A percentile compares a stretch with the other conserved stretches of the same genome.
Conservation (phyloP, 2,113 vertebrate species). For the Microcebus lehilahytsara region DNA sequence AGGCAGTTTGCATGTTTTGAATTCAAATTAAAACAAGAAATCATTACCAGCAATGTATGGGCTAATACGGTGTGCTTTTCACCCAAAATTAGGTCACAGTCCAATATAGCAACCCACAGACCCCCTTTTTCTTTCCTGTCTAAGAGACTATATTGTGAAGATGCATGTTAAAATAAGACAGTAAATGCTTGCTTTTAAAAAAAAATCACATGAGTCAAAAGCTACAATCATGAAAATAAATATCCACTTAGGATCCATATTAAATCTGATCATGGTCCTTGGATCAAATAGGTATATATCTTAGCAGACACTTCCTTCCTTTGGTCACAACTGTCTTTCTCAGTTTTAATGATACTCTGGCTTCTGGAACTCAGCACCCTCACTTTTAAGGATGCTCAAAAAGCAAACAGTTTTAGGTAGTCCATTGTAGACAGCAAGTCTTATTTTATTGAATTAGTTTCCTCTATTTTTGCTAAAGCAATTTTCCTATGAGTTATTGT, state of each 20-base stretch:
- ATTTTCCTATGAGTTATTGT: neutral
- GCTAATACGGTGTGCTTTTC: neutral
- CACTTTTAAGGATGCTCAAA: neutral
- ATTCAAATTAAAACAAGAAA: slow-evolving; percentile 23
- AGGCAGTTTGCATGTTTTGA: neutral
- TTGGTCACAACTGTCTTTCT: neutral
- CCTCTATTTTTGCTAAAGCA: neutral
- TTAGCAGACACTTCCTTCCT: neutral
- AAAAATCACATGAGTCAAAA: neutral
- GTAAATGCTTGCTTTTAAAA: neutral
- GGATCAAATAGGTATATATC: too few relatives aligned
- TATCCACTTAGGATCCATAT: neutral
- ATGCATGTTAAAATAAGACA: neutral
- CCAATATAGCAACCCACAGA: neutral
- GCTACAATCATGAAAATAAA: neutral
- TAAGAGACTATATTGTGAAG: neutral
- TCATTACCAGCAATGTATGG: neutral
- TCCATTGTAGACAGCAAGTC: neutral
- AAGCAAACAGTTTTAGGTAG: neutral
- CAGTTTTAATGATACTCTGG: neutral
- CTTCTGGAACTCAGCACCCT: neutral
- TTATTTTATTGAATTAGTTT: neutral
- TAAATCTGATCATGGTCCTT: neutral
- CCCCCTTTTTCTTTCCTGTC: neutral
- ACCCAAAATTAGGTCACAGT: neutral